These are phyloP conservation scores for Sebastes diaconus DNA, from an alignment of 2,797 vertebrate genomes.

Conservation along the genomic window DNA sequence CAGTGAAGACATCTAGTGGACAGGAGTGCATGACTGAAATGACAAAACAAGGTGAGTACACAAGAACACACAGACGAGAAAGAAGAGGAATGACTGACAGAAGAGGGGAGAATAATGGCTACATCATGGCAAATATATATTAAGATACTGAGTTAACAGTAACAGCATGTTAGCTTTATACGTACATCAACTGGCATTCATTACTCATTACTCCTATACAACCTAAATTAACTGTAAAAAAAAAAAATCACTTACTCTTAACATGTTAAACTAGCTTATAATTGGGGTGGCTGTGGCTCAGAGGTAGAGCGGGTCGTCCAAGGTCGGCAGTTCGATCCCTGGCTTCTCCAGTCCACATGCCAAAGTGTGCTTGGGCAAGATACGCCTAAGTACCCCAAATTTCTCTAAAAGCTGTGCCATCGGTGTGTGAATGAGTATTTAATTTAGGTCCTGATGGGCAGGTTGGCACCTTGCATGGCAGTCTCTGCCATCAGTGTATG, in stretches of 20 bases:
- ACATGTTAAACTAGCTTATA: too few species aligned
- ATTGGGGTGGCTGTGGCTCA: too few species aligned
- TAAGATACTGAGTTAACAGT: background rate
- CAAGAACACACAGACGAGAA: background rate
- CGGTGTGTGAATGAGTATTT: too few species aligned
- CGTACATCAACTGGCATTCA: background rate
- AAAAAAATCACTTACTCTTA: background rate
- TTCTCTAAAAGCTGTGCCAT: too few species aligned
- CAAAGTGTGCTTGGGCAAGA: too few species aligned
- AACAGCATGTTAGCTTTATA: background rate
- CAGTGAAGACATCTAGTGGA: background rate
- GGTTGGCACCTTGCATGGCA: too few species aligned
- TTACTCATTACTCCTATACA: background rate
- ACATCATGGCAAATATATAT: background rate
- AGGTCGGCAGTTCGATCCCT: too few species aligned
- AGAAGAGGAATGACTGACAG: background rate
- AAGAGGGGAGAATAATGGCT: background rate
- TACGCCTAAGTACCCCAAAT: too few species aligned
- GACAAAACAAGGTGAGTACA: background rate
- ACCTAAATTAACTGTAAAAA: background rate
- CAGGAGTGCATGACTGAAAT: background rate
- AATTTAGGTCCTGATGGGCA: too few species aligned
- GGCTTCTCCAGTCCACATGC: too few species aligned
- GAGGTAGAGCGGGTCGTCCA: too few species aligned
- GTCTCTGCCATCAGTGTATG: too few species aligned